phyloP scores from a whole-genome alignment of 1,140 invertebrate species.

The Reticulitermes speratus region DNA sequence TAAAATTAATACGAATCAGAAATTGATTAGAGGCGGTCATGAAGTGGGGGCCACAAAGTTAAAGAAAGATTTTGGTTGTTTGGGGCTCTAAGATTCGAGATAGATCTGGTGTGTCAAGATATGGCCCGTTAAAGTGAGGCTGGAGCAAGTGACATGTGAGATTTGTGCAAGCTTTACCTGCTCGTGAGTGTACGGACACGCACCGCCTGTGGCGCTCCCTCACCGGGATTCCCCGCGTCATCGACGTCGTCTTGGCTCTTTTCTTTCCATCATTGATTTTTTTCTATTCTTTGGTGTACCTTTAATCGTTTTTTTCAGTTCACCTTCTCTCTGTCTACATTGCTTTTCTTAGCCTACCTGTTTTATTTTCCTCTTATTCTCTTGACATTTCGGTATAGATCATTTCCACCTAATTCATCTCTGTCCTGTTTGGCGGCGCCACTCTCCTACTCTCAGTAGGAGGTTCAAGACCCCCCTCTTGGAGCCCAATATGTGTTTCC shows the following conservation, averaged over 20 bases:
- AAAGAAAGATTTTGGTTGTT: too few relatives aligned
- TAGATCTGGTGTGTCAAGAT: too few relatives aligned
- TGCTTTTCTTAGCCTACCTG: not conserved
- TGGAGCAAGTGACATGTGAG: too few relatives aligned
- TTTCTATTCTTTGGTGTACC: not conserved
- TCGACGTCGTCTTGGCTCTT: not conserved
- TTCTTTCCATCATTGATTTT: not conserved
- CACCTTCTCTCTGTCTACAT: not conserved
- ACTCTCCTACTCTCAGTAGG: not conserved
- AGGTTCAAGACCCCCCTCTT: not conserved
- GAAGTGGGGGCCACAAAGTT: too few relatives aligned
- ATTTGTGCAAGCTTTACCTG: not conserved
- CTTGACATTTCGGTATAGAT: constrained; percentile 16
- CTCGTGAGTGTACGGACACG: not conserved
- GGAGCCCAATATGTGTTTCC: not conserved
- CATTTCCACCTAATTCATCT: constrained; percentile 18
- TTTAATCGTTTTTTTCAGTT: not conserved
- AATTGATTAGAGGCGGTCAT: too few relatives aligned
- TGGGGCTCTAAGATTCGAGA: too few relatives aligned
- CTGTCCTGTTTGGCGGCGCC: not conserved
- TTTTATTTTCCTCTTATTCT: not conserved
- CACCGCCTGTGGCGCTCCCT: not conserved
- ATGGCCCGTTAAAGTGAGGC: too few relatives aligned
- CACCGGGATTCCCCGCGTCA: not conserved
- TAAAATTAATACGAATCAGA: too few relatives aligned